Evolutionary conservation across 2,888 invertebrate genomes (phyloP).

Genomic region (Neoscelio sp.): DNA sequence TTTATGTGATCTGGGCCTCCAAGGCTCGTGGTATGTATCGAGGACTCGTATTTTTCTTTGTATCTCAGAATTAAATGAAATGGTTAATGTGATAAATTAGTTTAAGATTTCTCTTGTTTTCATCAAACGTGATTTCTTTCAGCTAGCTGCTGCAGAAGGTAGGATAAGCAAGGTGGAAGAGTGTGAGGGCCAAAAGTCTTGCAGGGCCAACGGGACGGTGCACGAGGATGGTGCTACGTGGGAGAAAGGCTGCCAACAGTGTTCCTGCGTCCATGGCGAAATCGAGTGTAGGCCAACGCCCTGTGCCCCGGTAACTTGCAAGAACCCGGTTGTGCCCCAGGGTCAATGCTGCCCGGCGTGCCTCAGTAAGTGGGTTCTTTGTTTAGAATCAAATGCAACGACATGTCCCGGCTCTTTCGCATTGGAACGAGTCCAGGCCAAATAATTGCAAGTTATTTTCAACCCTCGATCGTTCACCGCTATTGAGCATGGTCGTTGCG

Average conservation of each 20-base stretch:
- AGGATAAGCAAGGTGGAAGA: slow-evolving; percentile 91
- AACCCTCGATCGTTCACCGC: slow-evolving; percentile 33
- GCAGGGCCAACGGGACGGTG: slow-evolving; percentile 91
- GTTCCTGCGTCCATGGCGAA: slow-evolving; percentile 95
- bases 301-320: slow-evolving; percentile 91
- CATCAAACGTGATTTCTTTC: slow-evolving; percentile 81
- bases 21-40: too few species aligned
- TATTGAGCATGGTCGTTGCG: slow-evolving; percentile 22
- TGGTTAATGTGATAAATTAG: too few species aligned
- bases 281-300: slow-evolving; percentile 92
- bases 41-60: slow-evolving; percentile 84
- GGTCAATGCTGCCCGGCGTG: slow-evolving; percentile 95
- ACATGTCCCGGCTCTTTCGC: slow-evolving; percentile 6
- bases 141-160: slow-evolving; percentile 93
- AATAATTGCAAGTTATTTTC: slow-evolving; percentile 46
- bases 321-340: slow-evolving; percentile 90
- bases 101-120: slow-evolving; percentile 49
- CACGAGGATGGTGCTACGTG: slow-evolving; percentile 93
- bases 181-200: slow-evolving; percentile 96
- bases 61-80: too few species aligned
- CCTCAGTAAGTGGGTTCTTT: slow-evolving; percentile 87
- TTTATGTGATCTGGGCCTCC: too few species aligned
- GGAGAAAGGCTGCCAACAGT: slow-evolving; percentile 93
- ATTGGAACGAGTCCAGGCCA: slow-evolving; percentile 49
- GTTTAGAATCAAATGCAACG: slow-evolving; percentile 24